Evolutionary conservation across 2,888 invertebrate species (phyloP).

Genomic region (Priapulus caudatus): DNA sequence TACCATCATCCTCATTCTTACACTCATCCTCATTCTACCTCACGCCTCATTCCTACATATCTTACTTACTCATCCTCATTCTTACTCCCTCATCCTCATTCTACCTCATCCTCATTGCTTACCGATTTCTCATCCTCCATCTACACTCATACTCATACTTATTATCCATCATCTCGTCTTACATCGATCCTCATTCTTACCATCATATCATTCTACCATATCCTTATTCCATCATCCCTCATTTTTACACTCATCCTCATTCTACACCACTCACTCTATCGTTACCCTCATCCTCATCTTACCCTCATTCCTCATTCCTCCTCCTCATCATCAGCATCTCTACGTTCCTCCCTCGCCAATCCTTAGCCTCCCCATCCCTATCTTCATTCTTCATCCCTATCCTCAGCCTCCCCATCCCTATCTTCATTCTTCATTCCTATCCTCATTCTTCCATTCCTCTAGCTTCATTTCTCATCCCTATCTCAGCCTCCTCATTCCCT

Average conservation of each 20-base stretch:
- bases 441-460: neutral
- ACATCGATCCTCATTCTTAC: neutral
- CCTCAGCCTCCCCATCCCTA: too few relatives aligned
- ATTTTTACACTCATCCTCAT: neutral
- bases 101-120: neutral
- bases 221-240: conserved; percentile 1
- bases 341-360: neutral
- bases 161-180: neutral
- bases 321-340: neutral
- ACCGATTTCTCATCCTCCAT: neutral
- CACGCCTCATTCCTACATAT: neutral
- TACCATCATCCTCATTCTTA: too few relatives aligned
- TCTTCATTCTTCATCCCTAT: neutral
- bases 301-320: conserved; percentile 1
- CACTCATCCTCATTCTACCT: neutral
- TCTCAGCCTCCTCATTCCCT: neutral
- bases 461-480: neutral
- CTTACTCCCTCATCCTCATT: neutral
- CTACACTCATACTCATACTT: neutral
- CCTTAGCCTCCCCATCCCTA: neutral
- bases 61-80: neutral
- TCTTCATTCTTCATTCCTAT: neutral
- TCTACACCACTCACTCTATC: neutral
- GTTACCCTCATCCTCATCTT: neutral
- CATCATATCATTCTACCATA: neutral